These are phyloP conservation scores for Emys orbicularis DNA, from an alignment of 2,797 vertebrate species.

Conservation along the genomic window DNA sequence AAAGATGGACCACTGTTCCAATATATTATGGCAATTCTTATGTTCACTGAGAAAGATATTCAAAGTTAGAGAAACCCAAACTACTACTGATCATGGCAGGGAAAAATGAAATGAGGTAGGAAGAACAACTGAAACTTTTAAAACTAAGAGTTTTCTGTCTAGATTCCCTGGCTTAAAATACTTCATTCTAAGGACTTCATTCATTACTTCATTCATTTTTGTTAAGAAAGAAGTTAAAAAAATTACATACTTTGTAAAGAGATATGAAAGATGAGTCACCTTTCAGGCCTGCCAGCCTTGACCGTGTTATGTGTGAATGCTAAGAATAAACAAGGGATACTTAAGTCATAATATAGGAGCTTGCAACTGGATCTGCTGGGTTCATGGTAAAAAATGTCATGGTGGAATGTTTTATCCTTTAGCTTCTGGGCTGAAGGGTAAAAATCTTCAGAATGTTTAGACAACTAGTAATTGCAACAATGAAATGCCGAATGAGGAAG, in stretches of 20 bases:
- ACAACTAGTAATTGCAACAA: constrained; percentile 4
- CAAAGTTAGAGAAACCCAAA: not conserved
- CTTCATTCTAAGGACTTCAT: not conserved
- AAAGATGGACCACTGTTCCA: not conserved
- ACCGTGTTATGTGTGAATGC: not conserved
- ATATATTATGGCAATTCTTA: not conserved
- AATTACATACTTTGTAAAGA: not conserved
- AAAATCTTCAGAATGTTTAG: not conserved
- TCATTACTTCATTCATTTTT: not conserved
- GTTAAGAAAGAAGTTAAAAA: not conserved
- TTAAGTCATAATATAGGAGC: not conserved
- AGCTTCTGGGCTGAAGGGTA: not conserved
- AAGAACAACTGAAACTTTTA: not conserved
- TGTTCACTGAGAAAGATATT: not conserved
- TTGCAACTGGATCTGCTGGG: not conserved
- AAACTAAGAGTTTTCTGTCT: accelerated
- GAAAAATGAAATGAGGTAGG: not conserved
- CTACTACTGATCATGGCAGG: not conserved
- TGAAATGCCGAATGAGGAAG: constrained; percentile 7
- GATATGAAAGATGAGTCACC: not conserved
- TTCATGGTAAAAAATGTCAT: not conserved
- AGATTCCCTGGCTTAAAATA: not conserved
- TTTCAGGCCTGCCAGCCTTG: not conserved
- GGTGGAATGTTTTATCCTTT: not conserved
- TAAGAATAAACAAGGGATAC: not conserved